A percentile compares a stretch with the other conserved stretches of the same genome.
These are phyloP conservation scores for Incurvaria masculella DNA, from an alignment of 2,888 invertebrate species.

Conservation along the genomic window DNA sequence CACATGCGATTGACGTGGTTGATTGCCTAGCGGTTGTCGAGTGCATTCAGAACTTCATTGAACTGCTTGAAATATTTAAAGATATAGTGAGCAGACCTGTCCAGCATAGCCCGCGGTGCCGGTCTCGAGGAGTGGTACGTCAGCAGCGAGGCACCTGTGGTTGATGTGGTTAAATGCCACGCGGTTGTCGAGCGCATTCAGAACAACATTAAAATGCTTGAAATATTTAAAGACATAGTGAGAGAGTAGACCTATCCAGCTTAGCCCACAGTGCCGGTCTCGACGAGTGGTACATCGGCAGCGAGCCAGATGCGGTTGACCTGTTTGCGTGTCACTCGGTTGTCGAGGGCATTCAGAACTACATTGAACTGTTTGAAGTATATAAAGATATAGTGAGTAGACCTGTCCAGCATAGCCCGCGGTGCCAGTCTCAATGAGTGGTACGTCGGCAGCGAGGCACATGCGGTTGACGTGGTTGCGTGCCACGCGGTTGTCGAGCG, in stretches of 20 bases:
- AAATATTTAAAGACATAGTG: slow-evolving; percentile 91
- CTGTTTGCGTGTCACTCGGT: slow-evolving; percentile 93
- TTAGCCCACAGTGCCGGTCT: slow-evolving; percentile 97
- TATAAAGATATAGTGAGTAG: slow-evolving; percentile 15
- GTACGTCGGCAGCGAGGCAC: slow-evolving; percentile 93
- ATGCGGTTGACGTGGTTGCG: slow-evolving; percentile 98
- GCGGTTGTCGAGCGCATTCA: slow-evolving; percentile 96
- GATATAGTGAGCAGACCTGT: no score
- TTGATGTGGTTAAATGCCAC: slow-evolving; percentile 98
- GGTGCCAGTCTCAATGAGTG: slow-evolving; percentile 95
- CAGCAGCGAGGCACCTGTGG: slow-evolving; percentile 95
- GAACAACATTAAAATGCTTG: slow-evolving; percentile 84
- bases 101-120: slow-evolving; percentile 97
- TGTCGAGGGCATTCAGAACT: slow-evolving; percentile 96
- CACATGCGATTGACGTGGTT: slow-evolving; percentile 99
- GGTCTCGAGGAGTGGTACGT: slow-evolving; percentile 92
- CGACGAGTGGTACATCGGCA: slow-evolving; percentile 89
- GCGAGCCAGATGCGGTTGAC: slow-evolving; percentile 99
- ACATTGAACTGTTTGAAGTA: slow-evolving; percentile 25
- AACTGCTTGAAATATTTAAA: slow-evolving; percentile 95
- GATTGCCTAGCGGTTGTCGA: slow-evolving; percentile 94
- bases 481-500: slow-evolving; percentile 94
- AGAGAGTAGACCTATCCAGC: no score
- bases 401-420: slow-evolving; percentile 95
- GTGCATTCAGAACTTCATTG: slow-evolving; percentile 89